phyloP scores from a whole-genome alignment of 2,113 vertebrate species.

The Rousettus leschenaultii region DNA sequence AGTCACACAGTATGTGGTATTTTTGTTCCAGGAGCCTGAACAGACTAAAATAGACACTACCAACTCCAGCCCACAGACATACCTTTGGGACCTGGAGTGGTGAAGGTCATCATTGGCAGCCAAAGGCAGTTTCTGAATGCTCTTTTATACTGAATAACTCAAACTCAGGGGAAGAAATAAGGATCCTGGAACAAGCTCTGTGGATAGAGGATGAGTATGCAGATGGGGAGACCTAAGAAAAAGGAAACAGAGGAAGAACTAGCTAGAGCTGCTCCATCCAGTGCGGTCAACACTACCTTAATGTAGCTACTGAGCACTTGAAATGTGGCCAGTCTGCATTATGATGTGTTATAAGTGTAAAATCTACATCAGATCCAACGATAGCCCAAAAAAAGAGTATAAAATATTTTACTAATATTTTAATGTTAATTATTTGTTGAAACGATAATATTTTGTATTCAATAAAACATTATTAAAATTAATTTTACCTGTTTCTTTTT shows the following conservation, averaged over 20 bases:
- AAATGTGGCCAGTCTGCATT: neutral
- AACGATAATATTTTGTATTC: neutral
- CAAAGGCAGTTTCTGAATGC: neutral
- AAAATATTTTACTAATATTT: neutral
- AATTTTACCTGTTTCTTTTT: neutral
- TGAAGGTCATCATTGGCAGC: neutral
- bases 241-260: neutral
- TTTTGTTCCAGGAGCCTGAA: neutral
- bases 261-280: neutral
- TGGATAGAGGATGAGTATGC: neutral
- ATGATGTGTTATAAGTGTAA: neutral
- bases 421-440: neutral
- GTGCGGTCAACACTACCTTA: neutral
- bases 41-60: neutral
- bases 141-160: neutral
- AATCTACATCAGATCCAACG: neutral
- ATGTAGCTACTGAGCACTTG: neutral
- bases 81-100: neutral
- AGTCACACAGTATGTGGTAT: neutral
- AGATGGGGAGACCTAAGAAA: neutral
- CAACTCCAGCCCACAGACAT: neutral
- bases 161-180: neutral
- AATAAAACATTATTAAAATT: neutral
- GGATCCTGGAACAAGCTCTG: neutral
- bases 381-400: neutral